Evolutionary conservation across 2,888 invertebrate species (phyloP).

Genomic region (Drosophila hamatofila): DNA sequence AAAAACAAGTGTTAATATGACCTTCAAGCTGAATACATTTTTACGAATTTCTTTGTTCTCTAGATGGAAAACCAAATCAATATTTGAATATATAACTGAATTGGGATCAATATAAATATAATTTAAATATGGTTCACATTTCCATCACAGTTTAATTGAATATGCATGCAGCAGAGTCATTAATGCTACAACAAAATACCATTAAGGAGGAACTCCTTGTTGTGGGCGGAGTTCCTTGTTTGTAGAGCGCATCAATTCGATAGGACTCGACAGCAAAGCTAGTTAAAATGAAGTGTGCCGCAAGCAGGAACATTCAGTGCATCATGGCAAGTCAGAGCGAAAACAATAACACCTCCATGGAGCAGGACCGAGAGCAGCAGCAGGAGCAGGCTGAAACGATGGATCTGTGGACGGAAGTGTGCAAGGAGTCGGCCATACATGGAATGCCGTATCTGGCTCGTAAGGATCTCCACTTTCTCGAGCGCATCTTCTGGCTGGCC

Average conservation of each 20-base stretch:
- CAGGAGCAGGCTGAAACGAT: background rate
- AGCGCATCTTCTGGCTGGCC: slow-evolving; percentile 78
- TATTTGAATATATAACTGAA: too few relatives aligned
- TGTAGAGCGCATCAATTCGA: slow-evolving; percentile 32
- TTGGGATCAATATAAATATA: too few relatives aligned
- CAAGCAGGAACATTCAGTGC: slow-evolving; percentile 37
- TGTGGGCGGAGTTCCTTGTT: slow-evolving; percentile 8
- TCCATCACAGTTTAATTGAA: slow-evolving; percentile 40
- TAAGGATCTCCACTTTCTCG: slow-evolving; percentile 77
- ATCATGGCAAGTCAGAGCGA: slow-evolving; percentile 38
- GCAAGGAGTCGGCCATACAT: slow-evolving; percentile 80
- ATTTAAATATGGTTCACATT: background rate
- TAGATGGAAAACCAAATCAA: background rate
- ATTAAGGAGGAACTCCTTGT: slow-evolving; percentile 32
- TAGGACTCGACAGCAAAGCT: background rate
- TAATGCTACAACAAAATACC: slow-evolving; percentile 37
- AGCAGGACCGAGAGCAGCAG: background rate
- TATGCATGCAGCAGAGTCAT: slow-evolving; percentile 59
- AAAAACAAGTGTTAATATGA: background rate
- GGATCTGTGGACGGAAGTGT: slow-evolving; percentile 57
- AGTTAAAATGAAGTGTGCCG: slow-evolving; percentile 14
- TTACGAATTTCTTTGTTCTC: background rate
- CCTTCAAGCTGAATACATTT: background rate
- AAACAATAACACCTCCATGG: background rate
- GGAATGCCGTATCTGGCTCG: slow-evolving; percentile 81